phyloP scores from a whole-genome alignment of 1,140 invertebrate genomes.

The Procambarus clarkii region DNA sequence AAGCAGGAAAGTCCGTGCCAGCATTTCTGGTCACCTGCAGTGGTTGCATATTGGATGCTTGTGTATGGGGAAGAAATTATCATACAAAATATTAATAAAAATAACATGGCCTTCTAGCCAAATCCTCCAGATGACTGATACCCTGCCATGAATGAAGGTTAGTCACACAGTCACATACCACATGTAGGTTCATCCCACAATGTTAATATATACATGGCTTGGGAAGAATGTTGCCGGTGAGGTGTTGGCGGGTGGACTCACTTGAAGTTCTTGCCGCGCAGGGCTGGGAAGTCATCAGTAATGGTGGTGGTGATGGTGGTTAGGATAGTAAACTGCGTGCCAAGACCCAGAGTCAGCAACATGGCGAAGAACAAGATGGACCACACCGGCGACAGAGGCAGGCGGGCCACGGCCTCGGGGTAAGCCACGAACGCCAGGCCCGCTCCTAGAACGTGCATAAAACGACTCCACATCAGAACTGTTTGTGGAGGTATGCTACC shows the following conservation, averaged over 20 bases:
- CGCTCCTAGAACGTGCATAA: conserved; percentile 74
- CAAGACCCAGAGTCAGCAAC: conserved; percentile 86
- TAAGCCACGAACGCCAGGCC: conserved; percentile 91
- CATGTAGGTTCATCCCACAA: conserved; percentile 54
- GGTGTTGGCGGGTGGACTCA: conserved; percentile 68
- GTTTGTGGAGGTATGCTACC: conserved; percentile 33
- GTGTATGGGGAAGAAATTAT: conserved; percentile 64
- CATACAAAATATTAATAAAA: conserved; percentile 32
- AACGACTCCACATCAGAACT: conserved; percentile 70
- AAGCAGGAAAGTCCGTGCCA: conserved; percentile 45
- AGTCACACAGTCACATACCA: conserved; percentile 67
- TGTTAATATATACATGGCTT: conserved; percentile 60
- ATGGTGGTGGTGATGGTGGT: conserved; percentile 73
- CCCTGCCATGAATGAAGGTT: conserved; percentile 70
- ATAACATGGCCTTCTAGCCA: conserved; percentile 41
- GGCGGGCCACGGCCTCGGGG: conserved; percentile 91
- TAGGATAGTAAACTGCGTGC: conserved; percentile 83
- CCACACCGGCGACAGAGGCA: conserved; percentile 92
- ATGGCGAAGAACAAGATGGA: conserved; percentile 93
- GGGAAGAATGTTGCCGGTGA: conserved; percentile 39
- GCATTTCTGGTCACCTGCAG: conserved; percentile 68
- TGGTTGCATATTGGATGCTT: conserved; percentile 68
- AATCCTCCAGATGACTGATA: conserved; percentile 57
- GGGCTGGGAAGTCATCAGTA: conserved; percentile 73
- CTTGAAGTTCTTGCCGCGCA: conserved; percentile 72